These are phyloP conservation scores for Hybos culiciformis DNA, from an alignment of 2,888 invertebrate genomes.

Conservation along the genomic window DNA sequence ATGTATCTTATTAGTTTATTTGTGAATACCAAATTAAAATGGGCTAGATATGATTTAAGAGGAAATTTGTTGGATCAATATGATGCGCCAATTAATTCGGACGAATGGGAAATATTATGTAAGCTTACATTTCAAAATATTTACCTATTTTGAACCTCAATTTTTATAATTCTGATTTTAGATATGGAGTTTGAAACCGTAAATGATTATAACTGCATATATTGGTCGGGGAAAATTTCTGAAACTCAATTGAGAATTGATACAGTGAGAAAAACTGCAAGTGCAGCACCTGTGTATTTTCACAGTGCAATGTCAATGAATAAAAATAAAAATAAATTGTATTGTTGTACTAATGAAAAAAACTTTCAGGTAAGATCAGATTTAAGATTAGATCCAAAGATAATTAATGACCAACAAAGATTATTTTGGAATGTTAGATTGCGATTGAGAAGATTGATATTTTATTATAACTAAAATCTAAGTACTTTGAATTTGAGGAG, in stretches of 20 bases:
- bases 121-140: constrained; percentile 20
- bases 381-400: too few relatives aligned
- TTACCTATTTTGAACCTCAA: neutral
- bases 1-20: constrained; percentile 41
- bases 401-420: too few relatives aligned
- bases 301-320: constrained; percentile 51
- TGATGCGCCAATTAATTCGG: constrained; percentile 44
- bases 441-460: too few relatives aligned
- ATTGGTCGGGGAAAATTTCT: constrained; percentile 73
- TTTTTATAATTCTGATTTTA: constrained; percentile 20
- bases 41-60: constrained; percentile 65
- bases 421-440: too few relatives aligned
- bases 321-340: constrained; percentile 50
- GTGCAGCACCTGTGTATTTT: constrained; percentile 22
- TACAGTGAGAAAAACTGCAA: constrained; percentile 36
- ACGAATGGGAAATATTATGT: constrained; percentile 62
- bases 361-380: constrained; percentile 44
- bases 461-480: too few relatives aligned
- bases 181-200: constrained; percentile 58
- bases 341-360: constrained; percentile 52
- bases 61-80: constrained; percentile 51
- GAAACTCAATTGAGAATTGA: constrained; percentile 56
- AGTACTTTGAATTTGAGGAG: too few relatives aligned
- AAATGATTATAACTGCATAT: constrained; percentile 54
- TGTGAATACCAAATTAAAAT: constrained; percentile 60